Base-by-base conservation (phyloP, 2,797 vertebrate species). In the Arctocebus calabarensis region DNA sequence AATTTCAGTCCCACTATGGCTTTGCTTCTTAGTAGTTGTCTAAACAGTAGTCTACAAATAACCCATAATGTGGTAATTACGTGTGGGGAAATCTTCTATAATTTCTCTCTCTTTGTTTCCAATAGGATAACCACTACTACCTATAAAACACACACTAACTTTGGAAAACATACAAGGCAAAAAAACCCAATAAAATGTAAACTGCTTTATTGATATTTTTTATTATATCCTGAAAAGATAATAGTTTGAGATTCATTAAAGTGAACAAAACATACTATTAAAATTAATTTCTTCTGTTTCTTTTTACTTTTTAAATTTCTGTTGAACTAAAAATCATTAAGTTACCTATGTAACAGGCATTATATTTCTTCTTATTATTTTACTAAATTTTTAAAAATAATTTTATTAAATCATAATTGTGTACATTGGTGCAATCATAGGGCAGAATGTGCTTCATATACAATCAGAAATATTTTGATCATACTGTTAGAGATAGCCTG, bases 21-120 rank as follows among this genome's bases (percentile, higher is more conserved):
- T 87, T 77, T 78, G 37, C 68, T 71, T 95, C 52, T 96, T 82
- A 93, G 12, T 3, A 59, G 3, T 73, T 90, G 8, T 66, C 59
- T 90, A 66, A 88, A 79, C 19, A 92, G 16, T 40, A 40, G 9
- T 20, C 25, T 4, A 37, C 10, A 87, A 91, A 86, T 68, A 48
- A 75, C 22, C 32, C 12, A 68, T 3, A 77, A 14, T 9, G 1
- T 13, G 74, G 22, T 40, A 4, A 4, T 64, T 5, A 82, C 10
- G 2, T 89, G 1, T 59, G 34, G 43, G 20, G 19, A 77, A 83
- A 84, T 48, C 7, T 32, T 19, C 8, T 10, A 16, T 48, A 48
- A 70, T 66, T 66, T 75, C 3, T 25, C n/a, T 78, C 45, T 48
- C 45, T 45, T 45, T 17, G 5, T 61, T 88, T 75, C 57, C 32